Evolutionary conservation across 2,797 vertebrate species (phyloP), one percentile per base, ranked within the genome.

Genomic region (Alcedo quadribrachys): DNA sequence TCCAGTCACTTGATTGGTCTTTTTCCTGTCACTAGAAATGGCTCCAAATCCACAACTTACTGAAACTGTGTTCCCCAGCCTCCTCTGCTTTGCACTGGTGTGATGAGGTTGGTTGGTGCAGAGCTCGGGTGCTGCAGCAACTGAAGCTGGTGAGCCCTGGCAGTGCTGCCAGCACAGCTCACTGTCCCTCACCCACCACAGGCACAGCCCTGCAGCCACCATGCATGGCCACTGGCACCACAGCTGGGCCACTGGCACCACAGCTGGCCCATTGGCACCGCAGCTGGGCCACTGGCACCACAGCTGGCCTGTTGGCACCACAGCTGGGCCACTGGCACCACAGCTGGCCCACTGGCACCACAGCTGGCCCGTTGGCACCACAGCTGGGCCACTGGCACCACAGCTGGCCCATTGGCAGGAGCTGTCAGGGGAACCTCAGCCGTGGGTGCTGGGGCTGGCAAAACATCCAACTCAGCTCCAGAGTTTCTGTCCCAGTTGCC

Each of bases 1-100:
- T 79, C 89, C 43, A 92, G n/a, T 75, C 91, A 48, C 74, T 65
- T 85, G 45, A 71, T 74, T 90, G 5, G 17, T 73, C 21, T 70
- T 4, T 84, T 69, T 48, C 58, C 58, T 66, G 17, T 33, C 15
- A 2, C 15, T 42, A 68, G 60, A 35, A 89, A 65, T 53, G 25
- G 12, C 8, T 82, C 20, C 54, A 46, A 54, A 37, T 42, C 55
- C 43, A 32, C n/a, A 61, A 5, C 7, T 35, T 4, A 21, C 0
- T 57, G 24, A 20, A 67, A 1, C 18, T 40, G 55, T 13, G 30
- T 22, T 43, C 33, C 33, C 0, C 3, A 43, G 11, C 5, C 30
- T 42, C 19, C 46, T 22, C 45, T 19, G 19, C 32, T 35, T 51
- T 11, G 2, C 4, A 2, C 20, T 1, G 2, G 8, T 2, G 11